Evolutionary conservation across 2,797 vertebrate genomes (phyloP).

Genomic region (Neosalanx taihuensis): DNA sequence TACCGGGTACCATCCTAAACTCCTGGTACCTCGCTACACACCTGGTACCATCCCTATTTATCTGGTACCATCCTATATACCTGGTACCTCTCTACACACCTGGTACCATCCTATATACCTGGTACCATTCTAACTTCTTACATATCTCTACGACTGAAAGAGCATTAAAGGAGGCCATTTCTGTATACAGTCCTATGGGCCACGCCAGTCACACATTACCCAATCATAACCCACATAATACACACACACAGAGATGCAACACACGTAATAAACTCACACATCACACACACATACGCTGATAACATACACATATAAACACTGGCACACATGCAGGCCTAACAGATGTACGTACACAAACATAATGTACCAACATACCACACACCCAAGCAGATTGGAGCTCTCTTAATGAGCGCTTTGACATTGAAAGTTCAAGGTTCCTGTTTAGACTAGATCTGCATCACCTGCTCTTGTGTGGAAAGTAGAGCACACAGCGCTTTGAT

Average conservation of each 20-base stretch:
- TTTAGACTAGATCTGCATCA: background rate
- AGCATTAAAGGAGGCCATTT: too few species aligned
- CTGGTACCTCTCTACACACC: too few species aligned
- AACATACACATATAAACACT: background rate
- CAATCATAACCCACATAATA: background rate
- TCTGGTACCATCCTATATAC: too few species aligned
- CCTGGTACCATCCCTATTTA: too few species aligned
- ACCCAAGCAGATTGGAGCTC: background rate
- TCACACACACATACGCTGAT: background rate
- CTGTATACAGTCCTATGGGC: background rate
- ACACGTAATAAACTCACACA: slow-evolving; percentile 14
- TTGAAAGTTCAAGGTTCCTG: background rate
- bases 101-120: too few species aligned
- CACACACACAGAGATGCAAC: slow-evolving; percentile 14
- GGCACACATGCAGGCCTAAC: background rate
- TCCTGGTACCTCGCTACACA: too few species aligned
- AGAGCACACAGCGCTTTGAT: background rate
- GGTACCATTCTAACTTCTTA: too few species aligned
- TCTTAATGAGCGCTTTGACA: slow-evolving; percentile 1
- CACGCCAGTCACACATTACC: background rate
- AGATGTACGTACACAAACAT: background rate
- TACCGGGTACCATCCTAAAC: too few species aligned
- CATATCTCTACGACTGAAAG: too few species aligned
- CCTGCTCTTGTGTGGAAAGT: background rate
- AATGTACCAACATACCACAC: background rate